Base-by-base conservation (phyloP, 2,888 invertebrate species). In the Lochmaea crataegi region DNA sequence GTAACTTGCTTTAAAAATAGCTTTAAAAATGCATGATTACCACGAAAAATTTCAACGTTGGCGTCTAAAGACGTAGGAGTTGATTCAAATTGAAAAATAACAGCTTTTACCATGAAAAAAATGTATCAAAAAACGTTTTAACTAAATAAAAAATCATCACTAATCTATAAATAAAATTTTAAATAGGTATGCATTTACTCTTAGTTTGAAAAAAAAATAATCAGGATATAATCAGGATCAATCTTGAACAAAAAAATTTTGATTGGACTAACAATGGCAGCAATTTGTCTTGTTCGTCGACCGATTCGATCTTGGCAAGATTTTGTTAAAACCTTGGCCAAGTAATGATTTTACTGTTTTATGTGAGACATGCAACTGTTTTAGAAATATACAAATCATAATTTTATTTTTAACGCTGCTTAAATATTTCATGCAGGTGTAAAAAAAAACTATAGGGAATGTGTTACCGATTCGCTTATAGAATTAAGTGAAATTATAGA, bases 1-100 rank as follows among this genome's bases (percentile, higher is more conserved):
- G 42, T 26, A 65, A 68, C 41, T 12, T 53, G 72, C 12, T 69
- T 70, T 65, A 70, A 76, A 78, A 79, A 76, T 78, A 77, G 72
- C 73, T 60, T 45, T 51, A 65, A 60, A 75, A 71, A 68, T 74
- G 69, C 71, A 68, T 73, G 76, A 75, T 75, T 75, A 71, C 70
- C 73, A 61, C 41, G 45, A 77, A 79, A 71, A 73, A 71, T 69
- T 69, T 66, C 67, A 26, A 45, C 26, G 78, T 77, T 64, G 76
- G 77, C 69, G 76, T 73, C 22, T 16, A 26, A 48, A 63, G 1
- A 65, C 68, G 77, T 78, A 67, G 77, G 78, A 57, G 74, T 38
- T 26, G 12, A 69, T 72, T 71, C 57, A 60, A 63, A 51, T 18
- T 65, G 68, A 71, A 70, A 57, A 71, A 70, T 65, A 56, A 57